Evolutionary conservation across 2,113 vertebrate species (phyloP), one percentile per base, ranked within the genome.

Genomic region (Emydocephalus ijimae): DNA sequence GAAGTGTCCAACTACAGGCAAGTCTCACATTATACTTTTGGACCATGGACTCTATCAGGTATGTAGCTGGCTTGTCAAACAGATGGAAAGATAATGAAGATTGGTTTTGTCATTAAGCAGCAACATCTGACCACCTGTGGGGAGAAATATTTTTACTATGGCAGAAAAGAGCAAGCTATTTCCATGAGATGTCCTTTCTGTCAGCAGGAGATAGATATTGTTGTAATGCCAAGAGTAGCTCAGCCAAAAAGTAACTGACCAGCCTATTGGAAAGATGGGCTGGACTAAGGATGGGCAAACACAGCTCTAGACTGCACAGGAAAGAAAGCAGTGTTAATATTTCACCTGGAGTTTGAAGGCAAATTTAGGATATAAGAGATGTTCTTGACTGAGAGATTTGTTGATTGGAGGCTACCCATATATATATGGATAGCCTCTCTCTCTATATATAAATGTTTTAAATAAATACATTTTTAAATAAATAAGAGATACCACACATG

Each of bases 1-100:
- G 94, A 99, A 98, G 93, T 97, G 97, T 93, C 97, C 97, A 1
- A 92, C 26, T 85, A 98, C 97, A 24, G 97, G 97, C 29, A 98
- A 97, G 95, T 97, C 97, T 0, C 98, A 99, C 97, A 98, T 99
- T 48, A 96, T 99, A 90, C 98, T 99, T 69, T 96, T 99, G 89
- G 99, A 99, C 95, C 99, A 99, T 0, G 99, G 99, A 39, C 98
- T 99, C 43, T 99, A 99, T 97, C 99, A 99, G 99, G 99, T 99
- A 89, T 56, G 94, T 39, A 54, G 64, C 23, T 87, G 5, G 50
- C n/a, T 45, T 24, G 14, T 6, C 8, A 43, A 88, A 50, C 45
- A 21, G 21, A 26, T 39, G 23, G 45, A 45, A 29, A 57, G 57
- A 88, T 20, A 61, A 23, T 9, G 45, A n/a, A 20, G 50, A 18